phyloP scores from a whole-genome alignment of 92 coral and sea anemone species.

The Isaurus tuberculatus region DNA sequence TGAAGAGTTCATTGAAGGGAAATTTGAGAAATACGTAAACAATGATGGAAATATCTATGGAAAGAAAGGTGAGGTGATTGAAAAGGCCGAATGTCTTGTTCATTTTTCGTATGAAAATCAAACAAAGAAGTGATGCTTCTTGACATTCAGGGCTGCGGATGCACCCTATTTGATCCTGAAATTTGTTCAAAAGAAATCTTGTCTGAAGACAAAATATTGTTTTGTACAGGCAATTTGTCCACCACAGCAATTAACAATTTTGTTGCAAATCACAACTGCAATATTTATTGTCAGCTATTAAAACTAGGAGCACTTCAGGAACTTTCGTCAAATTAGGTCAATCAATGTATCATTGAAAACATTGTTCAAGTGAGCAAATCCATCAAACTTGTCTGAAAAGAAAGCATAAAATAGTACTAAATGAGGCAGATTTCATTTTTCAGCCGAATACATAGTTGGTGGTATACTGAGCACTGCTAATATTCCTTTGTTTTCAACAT shows the following conservation, averaged over 20 bases:
- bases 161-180: slow-evolving; percentile 57
- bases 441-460: neutral
- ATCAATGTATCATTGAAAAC: neutral
- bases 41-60: slow-evolving; percentile 9
- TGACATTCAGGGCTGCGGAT: slow-evolving; percentile 64
- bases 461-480: slow-evolving; percentile 5
- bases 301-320: slow-evolving; percentile 8
- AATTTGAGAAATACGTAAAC: slow-evolving; percentile 23
- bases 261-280: slow-evolving; percentile 49
- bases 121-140: slow-evolving; percentile 54
- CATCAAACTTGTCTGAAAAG: slow-evolving; percentile 1
- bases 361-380: slow-evolving; percentile 7
- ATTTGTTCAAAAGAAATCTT: slow-evolving; percentile 48
- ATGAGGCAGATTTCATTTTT: neutral
- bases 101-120: slow-evolving; percentile 19
- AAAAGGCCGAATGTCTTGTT: slow-evolving; percentile 22
- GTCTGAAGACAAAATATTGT: slow-evolving; percentile 48
- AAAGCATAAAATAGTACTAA: neutral
- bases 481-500: too few relatives aligned
- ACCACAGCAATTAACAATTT: slow-evolving; percentile 47
- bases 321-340: neutral
- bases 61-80: slow-evolving; percentile 1
- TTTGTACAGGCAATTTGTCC: slow-evolving; percentile 65
- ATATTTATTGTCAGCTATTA: slow-evolving; percentile 48
- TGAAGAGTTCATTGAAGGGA: slow-evolving; percentile 14